These are phyloP conservation scores for Sitta carolinensis DNA, from an alignment of 2,797 vertebrate species.

Conservation along the genomic window DNA sequence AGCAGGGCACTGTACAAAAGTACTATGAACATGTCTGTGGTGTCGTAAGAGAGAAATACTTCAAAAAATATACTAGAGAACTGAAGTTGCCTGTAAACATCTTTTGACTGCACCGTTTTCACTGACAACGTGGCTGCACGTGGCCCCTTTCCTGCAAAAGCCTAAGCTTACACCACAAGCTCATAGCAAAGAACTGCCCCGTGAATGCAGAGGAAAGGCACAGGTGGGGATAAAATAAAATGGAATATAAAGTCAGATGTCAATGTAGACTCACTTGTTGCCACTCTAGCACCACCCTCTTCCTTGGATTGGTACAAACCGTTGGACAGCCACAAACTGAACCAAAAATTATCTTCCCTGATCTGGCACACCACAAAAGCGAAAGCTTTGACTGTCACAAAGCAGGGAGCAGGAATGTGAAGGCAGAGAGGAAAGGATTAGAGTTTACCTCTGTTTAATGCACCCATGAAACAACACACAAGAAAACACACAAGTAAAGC, in stretches of 20 bases:
- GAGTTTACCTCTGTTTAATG: neutral
- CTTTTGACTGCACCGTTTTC: neutral
- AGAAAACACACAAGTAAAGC: neutral
- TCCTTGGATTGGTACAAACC: neutral
- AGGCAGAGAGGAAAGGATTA: neutral
- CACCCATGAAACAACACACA: neutral
- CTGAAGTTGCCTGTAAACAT: neutral
- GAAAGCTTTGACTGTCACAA: conserved; percentile 1
- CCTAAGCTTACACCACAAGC: neutral
- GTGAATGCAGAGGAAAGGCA: neutral
- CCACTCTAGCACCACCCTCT: neutral
- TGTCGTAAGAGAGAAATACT: neutral
- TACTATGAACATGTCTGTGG: neutral
- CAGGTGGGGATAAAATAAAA: neutral
- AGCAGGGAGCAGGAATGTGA: neutral
- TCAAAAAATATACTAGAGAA: neutral
- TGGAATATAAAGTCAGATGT: neutral
- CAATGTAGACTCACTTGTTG: neutral
- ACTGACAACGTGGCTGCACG: neutral
- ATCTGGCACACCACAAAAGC: neutral
- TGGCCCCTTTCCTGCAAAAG: neutral
- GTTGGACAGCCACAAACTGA: neutral
- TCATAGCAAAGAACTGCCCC: accelerated
- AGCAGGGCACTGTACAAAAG: neutral
- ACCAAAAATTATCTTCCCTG: neutral